Percentiles rank a stretch among this genome's conserved stretches.
phyloP scores from a whole-genome alignment of 2,797 vertebrate genomes.

The Taenioides sp. region DNA sequence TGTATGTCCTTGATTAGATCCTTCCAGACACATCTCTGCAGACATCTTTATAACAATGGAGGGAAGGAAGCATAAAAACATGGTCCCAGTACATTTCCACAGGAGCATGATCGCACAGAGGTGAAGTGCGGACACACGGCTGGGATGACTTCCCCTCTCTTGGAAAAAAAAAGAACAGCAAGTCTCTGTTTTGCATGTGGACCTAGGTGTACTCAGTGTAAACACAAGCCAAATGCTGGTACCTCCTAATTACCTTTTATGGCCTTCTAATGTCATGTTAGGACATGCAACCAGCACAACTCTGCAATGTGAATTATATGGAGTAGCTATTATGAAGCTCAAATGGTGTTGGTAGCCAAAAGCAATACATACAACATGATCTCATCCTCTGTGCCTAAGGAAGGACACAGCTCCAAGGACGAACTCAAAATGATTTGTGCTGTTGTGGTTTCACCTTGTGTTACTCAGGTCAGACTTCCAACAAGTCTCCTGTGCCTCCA shows the following conservation, averaged over 20 bases:
- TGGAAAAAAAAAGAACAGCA: neutral
- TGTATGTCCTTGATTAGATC: neutral
- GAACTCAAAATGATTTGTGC: neutral
- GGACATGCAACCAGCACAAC: too few relatives aligned
- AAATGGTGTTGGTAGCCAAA: neutral
- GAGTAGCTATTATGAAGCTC: neutral
- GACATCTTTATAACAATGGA: slow-evolving; percentile 24
- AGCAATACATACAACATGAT: neutral
- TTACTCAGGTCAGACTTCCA: neutral
- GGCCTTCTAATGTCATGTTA: neutral
- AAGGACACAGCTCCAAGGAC: neutral
- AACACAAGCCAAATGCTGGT: neutral
- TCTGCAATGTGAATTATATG: neutral
- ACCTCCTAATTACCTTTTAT: neutral
- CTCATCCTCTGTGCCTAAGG: neutral
- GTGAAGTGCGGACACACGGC: neutral
- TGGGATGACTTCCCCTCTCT: neutral
- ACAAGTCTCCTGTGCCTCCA: neutral
- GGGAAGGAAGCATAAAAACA: slow-evolving; percentile 37
- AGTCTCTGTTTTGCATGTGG: slow-evolving; percentile 5
- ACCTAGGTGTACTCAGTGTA: neutral
- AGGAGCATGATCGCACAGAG: neutral
- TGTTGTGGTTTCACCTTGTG: neutral
- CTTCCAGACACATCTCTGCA: slow-evolving; percentile 2
- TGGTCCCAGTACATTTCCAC: neutral